Conservation (phyloP, 2,888 invertebrate genomes). For the Plagiodera versicolora region DNA sequence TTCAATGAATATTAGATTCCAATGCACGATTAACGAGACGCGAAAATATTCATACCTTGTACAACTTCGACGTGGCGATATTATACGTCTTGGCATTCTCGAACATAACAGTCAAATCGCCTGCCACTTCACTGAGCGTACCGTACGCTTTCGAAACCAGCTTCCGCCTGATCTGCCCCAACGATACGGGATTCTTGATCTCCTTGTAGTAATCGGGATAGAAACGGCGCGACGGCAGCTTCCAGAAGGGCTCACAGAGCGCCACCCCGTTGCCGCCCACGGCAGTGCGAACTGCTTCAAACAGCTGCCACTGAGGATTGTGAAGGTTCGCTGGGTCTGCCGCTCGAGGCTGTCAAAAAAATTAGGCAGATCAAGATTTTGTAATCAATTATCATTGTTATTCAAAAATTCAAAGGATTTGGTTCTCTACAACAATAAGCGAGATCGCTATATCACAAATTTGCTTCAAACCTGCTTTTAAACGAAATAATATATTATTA, state of each 20-base stretch:
- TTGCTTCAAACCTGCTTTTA: no score
- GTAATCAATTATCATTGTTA: no score
- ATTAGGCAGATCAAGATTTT: no score
- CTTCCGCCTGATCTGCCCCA: conserved; percentile 87
- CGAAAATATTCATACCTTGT: no score
- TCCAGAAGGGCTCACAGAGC: conserved; percentile 92
- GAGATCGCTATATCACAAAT: no score
- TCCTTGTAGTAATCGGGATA: conserved; percentile 98
- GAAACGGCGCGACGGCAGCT: conserved; percentile 84
- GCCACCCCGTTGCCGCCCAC: conserved; percentile 69
- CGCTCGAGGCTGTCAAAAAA: conserved; percentile 6
- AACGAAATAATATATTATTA: no score
- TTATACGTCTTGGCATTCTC: conserved; percentile 95
- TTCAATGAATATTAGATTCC: no score
- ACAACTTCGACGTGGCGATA: conserved; percentile 75
- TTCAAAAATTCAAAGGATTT: no score
- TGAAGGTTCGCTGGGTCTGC: conserved; percentile 53
- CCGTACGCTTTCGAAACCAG: conserved; percentile 81
- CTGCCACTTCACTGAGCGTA: conserved; percentile 84
- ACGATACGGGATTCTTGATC: conserved; percentile 92
- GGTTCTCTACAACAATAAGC: no score
- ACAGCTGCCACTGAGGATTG: conserved; percentile 89
- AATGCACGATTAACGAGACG: conserved; percentile 4
- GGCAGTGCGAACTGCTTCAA: conserved; percentile 76
- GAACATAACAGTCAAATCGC: conserved; percentile 94